These are phyloP conservation scores for Crossaster papposus DNA, from an alignment of 53 echinoderm and acorn worm species.

Conservation along the genomic window DNA sequence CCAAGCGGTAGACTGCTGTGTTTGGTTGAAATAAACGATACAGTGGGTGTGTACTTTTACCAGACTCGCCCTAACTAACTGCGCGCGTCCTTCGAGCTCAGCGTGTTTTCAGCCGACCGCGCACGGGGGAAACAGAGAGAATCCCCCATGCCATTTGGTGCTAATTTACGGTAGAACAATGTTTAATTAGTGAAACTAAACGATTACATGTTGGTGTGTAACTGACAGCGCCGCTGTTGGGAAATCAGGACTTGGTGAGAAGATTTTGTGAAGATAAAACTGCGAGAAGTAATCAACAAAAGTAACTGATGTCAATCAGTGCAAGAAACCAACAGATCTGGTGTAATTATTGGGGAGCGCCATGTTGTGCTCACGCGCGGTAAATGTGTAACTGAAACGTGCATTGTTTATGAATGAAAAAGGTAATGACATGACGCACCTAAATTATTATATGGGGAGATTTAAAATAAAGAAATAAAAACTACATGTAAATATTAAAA, in stretches of 20 bases:
- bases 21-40: slow-evolving; percentile 35
- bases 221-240: slow-evolving; percentile 7
- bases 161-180: slow-evolving; percentile 55
- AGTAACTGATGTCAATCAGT: neutral
- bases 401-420: too few species aligned
- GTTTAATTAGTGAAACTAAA: slow-evolving; percentile 58
- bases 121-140: slow-evolving; percentile 9
- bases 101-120: neutral
- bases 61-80: neutral
- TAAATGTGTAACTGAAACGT: too few species aligned
- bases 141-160: slow-evolving; percentile 29
- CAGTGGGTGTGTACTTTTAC: slow-evolving; percentile 20
- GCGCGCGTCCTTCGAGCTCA: slow-evolving; percentile 28
- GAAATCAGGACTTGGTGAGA: neutral
- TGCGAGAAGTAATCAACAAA: neutral
- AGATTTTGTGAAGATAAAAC: slow-evolving; percentile 23
- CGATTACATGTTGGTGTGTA: slow-evolving; percentile 19
- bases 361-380: too few species aligned
- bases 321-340: neutral
- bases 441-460: too few species aligned
- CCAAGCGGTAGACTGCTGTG: slow-evolving; percentile 26
- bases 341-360: too few species aligned
- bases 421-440: too few species aligned
- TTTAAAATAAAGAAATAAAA: too few species aligned
- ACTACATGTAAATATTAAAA: too few species aligned